Evolutionary conservation across 2,888 invertebrate genomes (phyloP).

Genomic region (Lumbricus terrestris): DNA sequence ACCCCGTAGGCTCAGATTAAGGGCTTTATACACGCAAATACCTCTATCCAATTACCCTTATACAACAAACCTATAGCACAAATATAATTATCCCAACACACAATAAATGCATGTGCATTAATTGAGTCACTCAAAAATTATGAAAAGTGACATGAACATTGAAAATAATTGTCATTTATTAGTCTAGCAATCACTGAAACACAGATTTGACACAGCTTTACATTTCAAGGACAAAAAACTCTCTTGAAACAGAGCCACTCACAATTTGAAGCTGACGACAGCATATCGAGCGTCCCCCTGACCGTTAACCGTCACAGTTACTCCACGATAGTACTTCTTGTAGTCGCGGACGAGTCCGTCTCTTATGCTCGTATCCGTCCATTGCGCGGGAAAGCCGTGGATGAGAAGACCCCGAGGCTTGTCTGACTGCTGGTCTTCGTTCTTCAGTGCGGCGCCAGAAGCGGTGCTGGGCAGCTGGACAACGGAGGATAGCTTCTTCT

Average conservation of each 20-base stretch:
- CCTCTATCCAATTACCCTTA: no score
- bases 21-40: neutral
- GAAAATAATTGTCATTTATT: no score
- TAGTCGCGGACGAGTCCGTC: slow-evolving; percentile 98
- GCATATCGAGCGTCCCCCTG: slow-evolving; percentile 88
- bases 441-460: neutral
- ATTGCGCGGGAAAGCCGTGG: slow-evolving; percentile 50
- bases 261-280: slow-evolving; percentile 90
- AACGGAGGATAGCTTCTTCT: slow-evolving; percentile 4
- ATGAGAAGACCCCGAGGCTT: slow-evolving; percentile 49
- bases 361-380: slow-evolving; percentile 83
- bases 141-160: no score
- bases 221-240: no score
- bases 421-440: neutral
- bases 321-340: slow-evolving; percentile 96
- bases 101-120: no score
- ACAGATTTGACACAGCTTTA: neutral
- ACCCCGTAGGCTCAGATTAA: no score
- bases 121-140: no score
- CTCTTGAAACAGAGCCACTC: slow-evolving; percentile 47
- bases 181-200: neutral
- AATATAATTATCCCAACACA: no score
- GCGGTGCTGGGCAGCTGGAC: neutral
- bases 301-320: slow-evolving; percentile 84
- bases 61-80: no score